Evolutionary conservation across 2,113 vertebrate species (phyloP), one percentile per base, ranked within the genome.

Genomic region (Aegotheles bennettii): DNA sequence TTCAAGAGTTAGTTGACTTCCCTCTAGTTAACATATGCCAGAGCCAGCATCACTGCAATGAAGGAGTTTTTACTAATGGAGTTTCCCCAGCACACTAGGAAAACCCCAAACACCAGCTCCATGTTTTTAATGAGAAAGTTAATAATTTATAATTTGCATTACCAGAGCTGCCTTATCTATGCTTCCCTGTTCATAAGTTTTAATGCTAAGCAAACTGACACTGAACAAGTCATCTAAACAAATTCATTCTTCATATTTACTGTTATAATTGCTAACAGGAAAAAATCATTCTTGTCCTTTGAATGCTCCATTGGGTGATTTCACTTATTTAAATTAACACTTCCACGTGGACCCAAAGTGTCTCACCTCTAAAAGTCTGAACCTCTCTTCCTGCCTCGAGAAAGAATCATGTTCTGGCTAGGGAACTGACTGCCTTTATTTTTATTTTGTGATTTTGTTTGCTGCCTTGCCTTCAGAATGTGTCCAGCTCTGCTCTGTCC

Each of bases 111-210:
- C 40, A 77, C 47, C 51, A 70, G 71, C 45, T 80, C 63, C 5
- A 18, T 25, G n/a, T 31, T 54, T 92, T 84, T 77, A 89, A 97
- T 78, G 43, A 61, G 59, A 90, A 89, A 78, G 70, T 96, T 63
- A 94, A 96, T 94, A 89, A 94, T 96, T 95, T 50, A 95, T 75
- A 28, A 68, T 48, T 71, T 71, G 86, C 53, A 90, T 94, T 91
- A 82, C 33, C 51, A 78, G 63, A 69, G 16, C 48, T 77, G 64
- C 45, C 33, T 70, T 71, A 78, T 70, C 80, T 67, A 16, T 15
- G 11, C 59, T 87, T 40, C 42, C 57, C 25, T 74, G 20, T 26
- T 73, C 80, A 42, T 35, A 79, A 88, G 13, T 50, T 59, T 83
- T 57, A 88, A 77, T 57, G 50, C 80, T 94, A 68, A 89, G 68